Evolutionary conservation across 2,888 invertebrate genomes (phyloP).

Genomic region (Macaria liturata): DNA sequence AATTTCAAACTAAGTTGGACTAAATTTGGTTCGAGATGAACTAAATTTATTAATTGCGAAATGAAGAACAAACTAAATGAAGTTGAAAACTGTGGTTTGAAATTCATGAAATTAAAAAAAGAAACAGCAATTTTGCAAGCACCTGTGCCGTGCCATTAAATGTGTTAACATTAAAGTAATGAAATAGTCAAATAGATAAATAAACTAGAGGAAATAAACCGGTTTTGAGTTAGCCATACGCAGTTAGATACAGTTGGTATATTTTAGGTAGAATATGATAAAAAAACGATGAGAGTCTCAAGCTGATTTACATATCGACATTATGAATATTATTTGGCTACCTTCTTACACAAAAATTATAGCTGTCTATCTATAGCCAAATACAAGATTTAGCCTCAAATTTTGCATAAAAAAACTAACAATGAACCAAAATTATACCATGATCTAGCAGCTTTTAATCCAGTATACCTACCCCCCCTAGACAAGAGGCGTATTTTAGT

Average conservation of each 20-base stretch:
- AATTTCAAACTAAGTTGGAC: slow-evolving; percentile 2
- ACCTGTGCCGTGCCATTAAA: slow-evolving; percentile 57
- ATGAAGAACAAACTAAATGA: too few relatives aligned
- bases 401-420: too few relatives aligned
- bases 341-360: too few relatives aligned
- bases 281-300: slow-evolving; percentile 63
- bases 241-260: slow-evolving; percentile 74
- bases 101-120: not conserved
- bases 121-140: slow-evolving; percentile 41
- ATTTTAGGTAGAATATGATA: slow-evolving; percentile 69
- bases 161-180: slow-evolving; percentile 52
- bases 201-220: slow-evolving; percentile 76
- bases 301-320: slow-evolving; percentile 43
- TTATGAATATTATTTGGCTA: too few relatives aligned
- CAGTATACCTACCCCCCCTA: too few relatives aligned
- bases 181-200: slow-evolving; percentile 76
- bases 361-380: too few relatives aligned
- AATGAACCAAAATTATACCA: too few relatives aligned
- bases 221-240: slow-evolving; percentile 80
- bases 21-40: too few relatives aligned
- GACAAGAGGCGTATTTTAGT: too few relatives aligned
- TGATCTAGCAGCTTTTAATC: too few relatives aligned
- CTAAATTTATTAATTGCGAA: too few relatives aligned
- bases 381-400: too few relatives aligned
- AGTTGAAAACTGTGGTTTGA: not conserved